Conservation (phyloP, 2,888 invertebrate species). For the Loripinus fragilis region DNA sequence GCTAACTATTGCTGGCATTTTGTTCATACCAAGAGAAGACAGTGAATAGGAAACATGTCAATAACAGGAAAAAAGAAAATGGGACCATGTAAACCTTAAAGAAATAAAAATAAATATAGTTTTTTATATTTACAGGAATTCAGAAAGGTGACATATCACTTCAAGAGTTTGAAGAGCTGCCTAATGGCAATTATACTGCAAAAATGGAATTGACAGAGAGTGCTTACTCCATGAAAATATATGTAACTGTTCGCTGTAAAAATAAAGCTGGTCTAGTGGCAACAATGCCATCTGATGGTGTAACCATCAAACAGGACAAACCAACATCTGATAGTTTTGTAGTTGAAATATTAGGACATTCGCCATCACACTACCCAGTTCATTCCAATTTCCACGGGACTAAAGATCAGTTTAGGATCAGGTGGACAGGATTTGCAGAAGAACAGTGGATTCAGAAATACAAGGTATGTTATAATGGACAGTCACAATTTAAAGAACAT, state of each 20-base stretch:
- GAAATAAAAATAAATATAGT: no score
- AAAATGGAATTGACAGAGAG: neutral
- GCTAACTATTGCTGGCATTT: no score
- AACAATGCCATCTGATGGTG: slow-evolving; percentile 36
- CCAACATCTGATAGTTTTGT: slow-evolving; percentile 15
- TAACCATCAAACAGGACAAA: slow-evolving; percentile 23
- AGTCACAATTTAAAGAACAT: no score
- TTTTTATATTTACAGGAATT: neutral
- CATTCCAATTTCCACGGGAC: slow-evolving; percentile 34
- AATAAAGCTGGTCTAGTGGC: slow-evolving; percentile 42
- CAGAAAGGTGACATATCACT: neutral
- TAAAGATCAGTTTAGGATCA: slow-evolving; percentile 30
- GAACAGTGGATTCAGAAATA: neutral
- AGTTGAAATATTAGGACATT: neutral
- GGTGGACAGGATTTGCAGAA: slow-evolving; percentile 48
- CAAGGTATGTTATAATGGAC: neutral
- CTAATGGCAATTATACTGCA: neutral
- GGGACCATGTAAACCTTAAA: no score
- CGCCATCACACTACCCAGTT: slow-evolving; percentile 29
- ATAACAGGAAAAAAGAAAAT: no score
- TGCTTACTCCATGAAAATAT: neutral
- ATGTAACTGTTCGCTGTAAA: slow-evolving; percentile 34
- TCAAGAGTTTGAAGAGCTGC: neutral
- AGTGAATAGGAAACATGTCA: no score
- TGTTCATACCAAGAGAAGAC: no score